These are phyloP conservation scores for Butorides virescens DNA, from an alignment of 2,113 vertebrate species.

Conservation along the genomic window DNA sequence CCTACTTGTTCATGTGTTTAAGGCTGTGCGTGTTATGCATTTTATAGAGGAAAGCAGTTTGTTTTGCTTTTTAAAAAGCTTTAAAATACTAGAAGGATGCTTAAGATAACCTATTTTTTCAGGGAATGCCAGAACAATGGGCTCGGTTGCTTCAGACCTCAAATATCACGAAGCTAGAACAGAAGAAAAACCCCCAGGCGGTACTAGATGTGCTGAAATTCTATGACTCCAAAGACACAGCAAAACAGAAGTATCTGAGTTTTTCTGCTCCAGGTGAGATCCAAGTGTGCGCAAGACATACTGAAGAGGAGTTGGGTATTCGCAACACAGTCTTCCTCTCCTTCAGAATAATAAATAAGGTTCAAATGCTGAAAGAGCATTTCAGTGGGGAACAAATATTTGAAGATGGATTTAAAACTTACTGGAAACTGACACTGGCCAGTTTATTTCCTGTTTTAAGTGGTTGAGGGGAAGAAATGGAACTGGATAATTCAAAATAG, in stretches of 20 bases:
- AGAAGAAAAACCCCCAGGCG: constrained; percentile 98
- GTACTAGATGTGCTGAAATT: constrained; percentile 97
- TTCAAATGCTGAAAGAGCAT: background rate
- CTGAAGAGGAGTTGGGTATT: background rate
- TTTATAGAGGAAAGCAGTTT: background rate
- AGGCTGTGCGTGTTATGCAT: background rate
- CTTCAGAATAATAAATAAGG: background rate
- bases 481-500: background rate
- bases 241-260: constrained; percentile 97
- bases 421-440: background rate
- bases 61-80: background rate
- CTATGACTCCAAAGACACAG: constrained; percentile 94
- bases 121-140: constrained; percentile 99
- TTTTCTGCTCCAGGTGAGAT: constrained; percentile 89
- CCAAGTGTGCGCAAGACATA: background rate
- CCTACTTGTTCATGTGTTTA: background rate
- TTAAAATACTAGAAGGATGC: background rate
- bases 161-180: constrained; percentile 97
- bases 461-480: background rate
- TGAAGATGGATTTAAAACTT: background rate
- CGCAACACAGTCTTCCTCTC: background rate
- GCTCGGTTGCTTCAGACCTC: constrained; percentile 95
- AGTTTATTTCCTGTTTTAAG: constrained; percentile 20
- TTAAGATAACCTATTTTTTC: background rate
- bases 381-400: background rate